Conservation (phyloP, 2,113 vertebrate species). For the Stegostoma tigrinum region DNA sequence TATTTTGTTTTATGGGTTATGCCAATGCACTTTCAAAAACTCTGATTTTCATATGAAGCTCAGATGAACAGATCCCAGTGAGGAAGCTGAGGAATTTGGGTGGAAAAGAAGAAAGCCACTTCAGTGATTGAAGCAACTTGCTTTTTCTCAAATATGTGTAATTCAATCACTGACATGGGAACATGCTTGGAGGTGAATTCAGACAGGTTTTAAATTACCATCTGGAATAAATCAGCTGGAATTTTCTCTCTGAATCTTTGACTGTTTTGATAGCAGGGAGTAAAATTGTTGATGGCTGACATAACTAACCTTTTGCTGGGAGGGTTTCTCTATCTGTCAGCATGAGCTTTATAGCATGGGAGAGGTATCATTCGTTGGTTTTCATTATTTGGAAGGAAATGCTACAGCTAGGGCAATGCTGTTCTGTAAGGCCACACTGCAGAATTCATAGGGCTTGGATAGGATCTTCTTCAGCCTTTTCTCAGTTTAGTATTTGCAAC, state of each 20-base stretch:
- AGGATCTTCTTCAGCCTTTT: background rate
- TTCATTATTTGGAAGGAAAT: background rate
- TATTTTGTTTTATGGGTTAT: background rate
- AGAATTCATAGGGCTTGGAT: background rate
- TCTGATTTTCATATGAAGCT: constrained; percentile 23
- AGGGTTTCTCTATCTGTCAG: constrained; percentile 19
- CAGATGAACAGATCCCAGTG: background rate
- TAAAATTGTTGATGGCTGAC: constrained; percentile 7
- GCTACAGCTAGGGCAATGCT: background rate
- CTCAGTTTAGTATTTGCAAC: background rate
- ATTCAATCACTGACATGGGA: constrained; percentile 5
- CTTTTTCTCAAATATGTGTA: too few relatives aligned
- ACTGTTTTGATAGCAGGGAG: constrained; percentile 23
- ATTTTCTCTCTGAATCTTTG: background rate
- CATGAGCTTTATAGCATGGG: background rate
- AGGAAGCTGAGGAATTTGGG: background rate
- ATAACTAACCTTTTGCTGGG: background rate
- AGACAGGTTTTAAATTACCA: constrained; percentile 28
- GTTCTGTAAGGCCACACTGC: background rate
- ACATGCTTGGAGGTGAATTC: constrained; percentile 7
- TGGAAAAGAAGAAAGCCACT: background rate
- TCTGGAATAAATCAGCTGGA: constrained; percentile 33
- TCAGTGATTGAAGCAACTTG: too few relatives aligned
- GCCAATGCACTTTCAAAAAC: background rate
- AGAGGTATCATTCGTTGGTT: background rate